Percentiles rank a stretch among this genome's conserved stretches.
Evolutionary conservation across 2,113 vertebrate species (phyloP).

Genomic region (Nanorana parkeri): DNA sequence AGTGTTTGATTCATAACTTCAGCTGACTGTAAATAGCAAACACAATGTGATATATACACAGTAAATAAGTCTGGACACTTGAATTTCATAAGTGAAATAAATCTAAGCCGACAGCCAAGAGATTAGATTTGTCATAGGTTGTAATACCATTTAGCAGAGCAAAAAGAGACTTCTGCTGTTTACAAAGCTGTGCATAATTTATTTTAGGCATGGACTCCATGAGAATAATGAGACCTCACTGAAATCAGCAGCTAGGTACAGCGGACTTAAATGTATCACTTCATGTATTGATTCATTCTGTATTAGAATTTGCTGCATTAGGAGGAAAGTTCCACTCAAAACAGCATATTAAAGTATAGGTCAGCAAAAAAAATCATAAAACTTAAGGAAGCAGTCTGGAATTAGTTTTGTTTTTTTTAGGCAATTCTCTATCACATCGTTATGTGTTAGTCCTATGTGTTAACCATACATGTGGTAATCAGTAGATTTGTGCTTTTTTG

Average conservation of each 20-base stretch:
- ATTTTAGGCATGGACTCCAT: slow-evolving; percentile 26
- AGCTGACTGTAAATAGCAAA: slow-evolving; percentile 35
- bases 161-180: slow-evolving; percentile 38
- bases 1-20: slow-evolving; percentile 29
- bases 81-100: slow-evolving; percentile 54
- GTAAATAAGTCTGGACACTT: slow-evolving; percentile 46
- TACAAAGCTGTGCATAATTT: slow-evolving; percentile 52
- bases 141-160: slow-evolving; percentile 54
- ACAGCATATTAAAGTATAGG: no score
- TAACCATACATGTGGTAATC: no score
- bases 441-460: no score
- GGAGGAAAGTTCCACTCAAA: no score
- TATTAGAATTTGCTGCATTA: no score
- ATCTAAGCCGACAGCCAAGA: slow-evolving; percentile 51
- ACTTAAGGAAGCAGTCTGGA: no score
- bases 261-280: background rate
- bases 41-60: slow-evolving; percentile 48
- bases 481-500: no score
- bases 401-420: no score
- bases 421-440: no score
- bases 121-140: slow-evolving; percentile 57
- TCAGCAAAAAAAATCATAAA: no score
- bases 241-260: slow-evolving; percentile 15
- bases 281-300: background rate
- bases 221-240: background rate